Evolutionary conservation across 2,113 vertebrate species (phyloP).

Genomic region (Strigops habroptila): DNA sequence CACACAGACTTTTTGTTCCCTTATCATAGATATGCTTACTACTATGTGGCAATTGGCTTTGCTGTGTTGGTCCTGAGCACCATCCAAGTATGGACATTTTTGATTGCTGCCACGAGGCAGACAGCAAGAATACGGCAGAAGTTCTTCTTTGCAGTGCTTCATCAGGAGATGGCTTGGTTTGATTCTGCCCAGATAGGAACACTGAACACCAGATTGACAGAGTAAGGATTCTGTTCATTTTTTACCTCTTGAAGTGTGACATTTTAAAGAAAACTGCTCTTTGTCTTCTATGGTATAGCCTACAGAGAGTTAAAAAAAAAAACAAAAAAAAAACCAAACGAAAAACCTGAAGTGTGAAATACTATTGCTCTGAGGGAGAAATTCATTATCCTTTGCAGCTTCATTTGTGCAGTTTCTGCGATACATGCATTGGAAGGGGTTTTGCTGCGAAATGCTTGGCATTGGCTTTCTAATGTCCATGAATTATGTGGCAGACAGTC

Average conservation of each 20-base stretch:
- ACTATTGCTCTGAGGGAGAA: neutral
- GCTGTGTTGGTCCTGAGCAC: constrained; percentile 62
- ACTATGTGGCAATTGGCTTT: constrained; percentile 71
- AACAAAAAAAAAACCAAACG: too few species aligned
- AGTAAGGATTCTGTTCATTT: constrained; percentile 52
- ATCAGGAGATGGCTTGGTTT: constrained; percentile 82
- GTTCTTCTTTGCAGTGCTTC: constrained; percentile 78
- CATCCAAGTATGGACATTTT: constrained; percentile 71
- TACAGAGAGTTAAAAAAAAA: neutral
- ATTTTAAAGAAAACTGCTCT: neutral
- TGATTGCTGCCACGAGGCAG: constrained; percentile 68
- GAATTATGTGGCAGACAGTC: neutral
- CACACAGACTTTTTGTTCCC: neutral
- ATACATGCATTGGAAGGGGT: rapidly evolving
- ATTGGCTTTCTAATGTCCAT: neutral
- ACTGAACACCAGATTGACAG: constrained; percentile 75
- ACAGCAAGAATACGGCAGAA: constrained; percentile 71
- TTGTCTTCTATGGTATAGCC: neutral
- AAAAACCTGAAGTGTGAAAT: neutral
- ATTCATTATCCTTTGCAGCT: neutral
- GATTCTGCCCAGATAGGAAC: constrained; percentile 71
- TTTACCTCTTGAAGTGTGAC: neutral
- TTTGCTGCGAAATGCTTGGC: neutral
- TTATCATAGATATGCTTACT: constrained; percentile 69
- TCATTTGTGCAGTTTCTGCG: neutral